Percentiles rank a stretch among this genome's conserved stretches.
These are phyloP conservation scores for Eupithecia dodoneata DNA, from an alignment of 2,888 invertebrate species.

Conservation along the genomic window DNA sequence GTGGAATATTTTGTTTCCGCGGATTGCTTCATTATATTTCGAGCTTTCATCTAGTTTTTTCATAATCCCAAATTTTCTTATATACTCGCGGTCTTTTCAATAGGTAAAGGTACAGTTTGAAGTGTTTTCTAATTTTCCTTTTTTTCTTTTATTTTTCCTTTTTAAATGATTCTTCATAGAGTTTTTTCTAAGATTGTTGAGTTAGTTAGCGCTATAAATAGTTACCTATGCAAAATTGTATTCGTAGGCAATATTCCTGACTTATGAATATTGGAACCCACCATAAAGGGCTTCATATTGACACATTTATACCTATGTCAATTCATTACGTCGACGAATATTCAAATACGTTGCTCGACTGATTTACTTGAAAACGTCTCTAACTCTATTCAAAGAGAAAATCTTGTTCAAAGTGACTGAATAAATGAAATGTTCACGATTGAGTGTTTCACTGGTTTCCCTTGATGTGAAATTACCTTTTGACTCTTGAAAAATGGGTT, in stretches of 20 bases:
- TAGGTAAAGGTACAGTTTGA: neutral
- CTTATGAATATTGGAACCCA: neutral
- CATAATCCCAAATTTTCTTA: neutral
- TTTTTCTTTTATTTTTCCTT: neutral
- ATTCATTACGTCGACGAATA: constrained; percentile 25
- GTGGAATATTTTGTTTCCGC: neutral
- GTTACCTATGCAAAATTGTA: neutral
- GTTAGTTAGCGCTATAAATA: neutral
- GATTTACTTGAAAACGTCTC: constrained; percentile 4
- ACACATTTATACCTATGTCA: constrained; percentile 21
- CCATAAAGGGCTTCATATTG: neutral
- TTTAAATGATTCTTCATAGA: neutral
- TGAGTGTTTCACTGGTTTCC: constrained; percentile 10
- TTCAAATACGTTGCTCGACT: constrained; percentile 15
- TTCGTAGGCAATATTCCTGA: neutral
- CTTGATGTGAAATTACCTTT: constrained; percentile 9
- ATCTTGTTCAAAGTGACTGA: constrained; percentile 8
- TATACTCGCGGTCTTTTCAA: too few relatives aligned
- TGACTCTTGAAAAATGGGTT: neutral
- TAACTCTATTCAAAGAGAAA: constrained; percentile 14
- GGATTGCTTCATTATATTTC: neutral
- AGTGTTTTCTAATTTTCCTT: neutral
- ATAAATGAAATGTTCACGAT: constrained; percentile 11
- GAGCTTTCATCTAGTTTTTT: neutral
- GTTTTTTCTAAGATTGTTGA: neutral